phyloP scores from a whole-genome alignment of 2,888 invertebrate genomes.

The Nomada ferruginata region DNA sequence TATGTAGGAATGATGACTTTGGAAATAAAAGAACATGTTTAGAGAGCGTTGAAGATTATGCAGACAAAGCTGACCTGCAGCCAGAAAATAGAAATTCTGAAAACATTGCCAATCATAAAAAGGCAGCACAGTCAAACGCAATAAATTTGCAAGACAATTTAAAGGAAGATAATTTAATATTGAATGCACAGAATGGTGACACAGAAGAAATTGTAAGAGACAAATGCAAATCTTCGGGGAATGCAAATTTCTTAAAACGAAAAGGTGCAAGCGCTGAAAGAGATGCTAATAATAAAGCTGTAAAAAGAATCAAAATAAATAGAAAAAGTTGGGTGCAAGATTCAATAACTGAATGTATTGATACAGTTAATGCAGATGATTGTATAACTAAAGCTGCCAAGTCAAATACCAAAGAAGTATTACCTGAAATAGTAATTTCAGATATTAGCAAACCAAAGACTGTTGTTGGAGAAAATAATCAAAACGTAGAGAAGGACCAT shows the following conservation, averaged over 20 bases:
- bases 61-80: background rate
- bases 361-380: background rate
- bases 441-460: background rate
- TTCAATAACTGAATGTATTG: too few relatives aligned
- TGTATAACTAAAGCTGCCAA: background rate
- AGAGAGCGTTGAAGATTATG: too few relatives aligned
- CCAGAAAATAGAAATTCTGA: background rate
- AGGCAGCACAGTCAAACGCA: background rate
- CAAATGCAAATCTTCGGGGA: too few relatives aligned
- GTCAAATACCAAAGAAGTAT: background rate
- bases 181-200: background rate
- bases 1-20: background rate
- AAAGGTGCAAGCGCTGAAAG: background rate
- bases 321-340: background rate
- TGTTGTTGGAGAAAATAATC: background rate
- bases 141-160: background rate
- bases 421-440: background rate
- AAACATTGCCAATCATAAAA: background rate
- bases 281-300: background rate
- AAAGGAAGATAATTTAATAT: background rate
- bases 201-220: background rate
- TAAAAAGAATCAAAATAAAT: conserved; percentile 21
- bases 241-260: background rate
- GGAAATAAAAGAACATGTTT: background rate
- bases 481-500: background rate